phyloP scores from a whole-genome alignment of 2,797 vertebrate species.

The Myoxocephalus aenaeus region DNA sequence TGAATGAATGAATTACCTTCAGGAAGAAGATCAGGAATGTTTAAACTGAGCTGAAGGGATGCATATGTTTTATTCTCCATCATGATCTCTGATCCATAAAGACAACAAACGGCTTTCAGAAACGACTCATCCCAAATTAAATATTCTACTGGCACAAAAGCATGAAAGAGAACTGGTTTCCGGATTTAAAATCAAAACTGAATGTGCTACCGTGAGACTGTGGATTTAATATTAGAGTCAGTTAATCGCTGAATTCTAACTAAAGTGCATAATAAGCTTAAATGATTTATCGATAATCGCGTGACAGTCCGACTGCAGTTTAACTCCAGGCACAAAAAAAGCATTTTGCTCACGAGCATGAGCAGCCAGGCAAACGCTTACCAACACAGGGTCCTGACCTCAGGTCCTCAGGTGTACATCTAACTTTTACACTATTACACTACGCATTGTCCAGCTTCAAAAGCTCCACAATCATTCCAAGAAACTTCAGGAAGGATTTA shows the following conservation, averaged over 20 bases:
- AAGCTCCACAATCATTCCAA: neutral
- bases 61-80: neutral
- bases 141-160: neutral
- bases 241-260: neutral
- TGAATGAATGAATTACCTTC: neutral
- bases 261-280: constrained; percentile 32
- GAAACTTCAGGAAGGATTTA: neutral
- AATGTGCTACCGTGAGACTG: constrained; percentile 6
- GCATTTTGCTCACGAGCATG: neutral
- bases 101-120: neutral
- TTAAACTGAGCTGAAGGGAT: neutral
- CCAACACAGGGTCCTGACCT: neutral
- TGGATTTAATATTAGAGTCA: neutral
- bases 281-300: constrained; percentile 23
- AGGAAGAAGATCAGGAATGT: neutral
- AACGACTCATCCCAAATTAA: neutral
- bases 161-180: neutral
- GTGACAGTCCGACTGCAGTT: neutral
- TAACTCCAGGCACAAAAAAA: neutral
- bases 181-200: neutral
- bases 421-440: neutral
- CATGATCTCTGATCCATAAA: neutral
- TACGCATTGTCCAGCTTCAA: neutral
- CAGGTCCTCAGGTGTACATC: neutral
- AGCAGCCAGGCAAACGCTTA: neutral